These are phyloP conservation scores for Argynnis bischoffii DNA, from an alignment of 2,888 invertebrate species.

Conservation along the genomic window DNA sequence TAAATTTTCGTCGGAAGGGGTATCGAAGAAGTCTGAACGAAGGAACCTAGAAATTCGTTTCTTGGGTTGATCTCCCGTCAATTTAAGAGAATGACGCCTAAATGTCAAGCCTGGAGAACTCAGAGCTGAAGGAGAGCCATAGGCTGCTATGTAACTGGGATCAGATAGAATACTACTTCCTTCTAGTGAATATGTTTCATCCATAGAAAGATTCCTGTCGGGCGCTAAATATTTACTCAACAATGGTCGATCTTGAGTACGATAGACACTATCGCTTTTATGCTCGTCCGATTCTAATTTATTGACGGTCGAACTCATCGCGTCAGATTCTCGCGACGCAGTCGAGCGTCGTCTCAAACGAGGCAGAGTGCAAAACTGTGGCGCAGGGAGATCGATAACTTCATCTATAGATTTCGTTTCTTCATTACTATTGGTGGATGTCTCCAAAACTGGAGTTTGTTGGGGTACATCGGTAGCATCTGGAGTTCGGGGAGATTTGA, in stretches of 20 bases:
- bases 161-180: slow-evolving; percentile 61
- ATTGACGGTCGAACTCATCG: slow-evolving; percentile 41
- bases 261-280: slow-evolving; percentile 51
- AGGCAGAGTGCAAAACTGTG: slow-evolving; percentile 62
- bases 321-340: slow-evolving; percentile 43
- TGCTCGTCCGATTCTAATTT: slow-evolving; percentile 39
- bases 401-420: slow-evolving; percentile 9
- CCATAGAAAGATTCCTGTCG: slow-evolving; percentile 62
- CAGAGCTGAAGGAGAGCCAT: slow-evolving; percentile 49
- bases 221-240: slow-evolving; percentile 81
- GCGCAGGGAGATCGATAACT: slow-evolving; percentile 41
- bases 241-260: slow-evolving; percentile 77
- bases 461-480: not conserved
- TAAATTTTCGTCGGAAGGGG: slow-evolving; percentile 85
- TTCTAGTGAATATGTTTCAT: slow-evolving; percentile 61
- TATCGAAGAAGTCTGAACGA: slow-evolving; percentile 89
- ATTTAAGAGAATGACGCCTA: slow-evolving; percentile 61
- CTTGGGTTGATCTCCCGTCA: slow-evolving; percentile 68
- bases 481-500: slow-evolving; percentile 1
- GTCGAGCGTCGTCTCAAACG: slow-evolving; percentile 57
- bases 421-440: too few species aligned
- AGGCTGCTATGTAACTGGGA: slow-evolving; percentile 70
- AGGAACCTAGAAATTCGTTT: slow-evolving; percentile 88
- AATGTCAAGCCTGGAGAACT: slow-evolving; percentile 43
- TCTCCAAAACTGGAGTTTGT: not conserved